Conservation (phyloP, 2,113 vertebrate genomes). For the Hippocampus zosterae region DNA sequence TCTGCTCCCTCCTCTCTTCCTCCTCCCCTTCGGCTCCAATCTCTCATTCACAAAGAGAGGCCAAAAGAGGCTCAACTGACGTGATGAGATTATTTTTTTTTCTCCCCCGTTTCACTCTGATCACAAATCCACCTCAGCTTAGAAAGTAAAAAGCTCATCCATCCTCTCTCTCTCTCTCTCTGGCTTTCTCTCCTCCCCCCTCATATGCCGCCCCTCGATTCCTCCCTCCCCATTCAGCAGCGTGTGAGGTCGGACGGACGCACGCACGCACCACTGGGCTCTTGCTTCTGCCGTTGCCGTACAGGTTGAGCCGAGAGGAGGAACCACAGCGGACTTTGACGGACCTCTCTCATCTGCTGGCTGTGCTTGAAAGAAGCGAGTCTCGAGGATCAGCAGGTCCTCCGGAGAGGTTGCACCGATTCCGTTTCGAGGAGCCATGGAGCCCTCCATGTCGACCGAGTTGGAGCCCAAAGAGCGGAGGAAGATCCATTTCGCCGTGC, state of each 20-base stretch:
- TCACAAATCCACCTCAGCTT: conserved; percentile 68
- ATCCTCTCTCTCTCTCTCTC: conserved; percentile 5
- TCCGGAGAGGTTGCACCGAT: conserved; percentile 40
- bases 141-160: conserved; percentile 29
- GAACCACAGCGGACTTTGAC: not conserved
- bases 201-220: conserved; percentile 12
- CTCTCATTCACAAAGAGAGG: conserved; percentile 74
- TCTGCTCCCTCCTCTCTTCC: conserved; percentile 2
- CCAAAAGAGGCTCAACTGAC: conserved; percentile 72
- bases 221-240: conserved; percentile 33
- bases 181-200: conserved; percentile 28
- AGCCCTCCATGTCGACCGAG: conserved; percentile 60
- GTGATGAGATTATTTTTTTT: conserved; percentile 68
- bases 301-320: conserved; percentile 50
- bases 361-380: conserved; percentile 28
- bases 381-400: conserved; percentile 38
- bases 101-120: conserved; percentile 37
- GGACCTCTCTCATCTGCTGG: not conserved
- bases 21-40: conserved; percentile 46
- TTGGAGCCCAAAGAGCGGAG: conserved; percentile 84
- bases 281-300: conserved; percentile 40
- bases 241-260: conserved; percentile 31
- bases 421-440: conserved; percentile 56
- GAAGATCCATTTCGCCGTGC: conserved; percentile 92
- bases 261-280: not conserved